Conservation (phyloP, 2,888 invertebrate species). For the Salticus scenicus region DNA sequence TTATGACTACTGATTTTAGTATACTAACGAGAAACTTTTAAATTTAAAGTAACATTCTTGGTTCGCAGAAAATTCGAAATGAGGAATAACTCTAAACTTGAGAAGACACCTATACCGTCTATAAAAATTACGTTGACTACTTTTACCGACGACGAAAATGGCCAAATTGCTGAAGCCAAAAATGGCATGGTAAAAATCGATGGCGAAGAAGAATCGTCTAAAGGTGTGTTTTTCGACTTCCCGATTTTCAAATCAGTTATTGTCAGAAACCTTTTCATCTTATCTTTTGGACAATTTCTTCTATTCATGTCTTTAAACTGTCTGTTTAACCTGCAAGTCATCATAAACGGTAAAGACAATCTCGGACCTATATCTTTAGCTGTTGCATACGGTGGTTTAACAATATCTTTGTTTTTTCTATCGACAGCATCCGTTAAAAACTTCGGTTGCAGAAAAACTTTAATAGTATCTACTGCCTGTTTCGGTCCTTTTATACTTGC, state of each 20-base stretch:
- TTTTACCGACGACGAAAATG: constrained; percentile 11
- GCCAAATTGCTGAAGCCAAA: not conserved
- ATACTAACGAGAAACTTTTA: too few species aligned
- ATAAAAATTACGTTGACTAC: constrained; percentile 18
- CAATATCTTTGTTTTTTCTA: constrained; percentile 95
- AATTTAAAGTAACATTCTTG: too few species aligned
- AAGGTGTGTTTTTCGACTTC: not conserved
- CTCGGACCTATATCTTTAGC: constrained; percentile 91
- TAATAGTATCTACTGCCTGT: constrained; percentile 92
- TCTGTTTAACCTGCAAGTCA: constrained; percentile 92
- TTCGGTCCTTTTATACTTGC: constrained; percentile 96
- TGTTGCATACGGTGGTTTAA: constrained; percentile 92
- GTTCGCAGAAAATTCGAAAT: too few species aligned
- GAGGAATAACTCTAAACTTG: too few species aligned
- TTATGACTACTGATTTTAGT: too few species aligned
- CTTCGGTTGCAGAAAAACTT: constrained; percentile 96
- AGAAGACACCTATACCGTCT: not conserved
- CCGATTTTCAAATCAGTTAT: constrained; percentile 78
- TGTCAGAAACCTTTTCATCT: constrained; percentile 91
- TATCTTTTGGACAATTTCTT: constrained; percentile 94
- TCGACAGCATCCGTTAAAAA: constrained; percentile 93
- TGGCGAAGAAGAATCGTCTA: not conserved
- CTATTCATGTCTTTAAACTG: constrained; percentile 97
- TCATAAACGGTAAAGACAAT: constrained; percentile 91
- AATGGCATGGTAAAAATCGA: not conserved